phyloP scores from a whole-genome alignment of 2,797 vertebrate genomes.

The Naso thynnoides region DNA sequence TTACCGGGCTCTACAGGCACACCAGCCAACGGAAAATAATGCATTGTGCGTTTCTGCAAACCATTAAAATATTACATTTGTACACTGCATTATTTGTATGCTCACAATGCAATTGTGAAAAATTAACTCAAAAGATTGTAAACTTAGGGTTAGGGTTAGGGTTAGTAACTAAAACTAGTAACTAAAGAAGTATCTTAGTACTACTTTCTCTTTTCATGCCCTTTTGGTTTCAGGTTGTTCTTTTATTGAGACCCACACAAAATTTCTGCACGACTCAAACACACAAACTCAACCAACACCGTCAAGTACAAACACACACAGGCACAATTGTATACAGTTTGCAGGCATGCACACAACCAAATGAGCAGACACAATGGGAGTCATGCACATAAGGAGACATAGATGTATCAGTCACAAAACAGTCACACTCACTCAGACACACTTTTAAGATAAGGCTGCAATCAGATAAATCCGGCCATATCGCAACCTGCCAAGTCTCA shows the following conservation, averaged over 20 bases:
- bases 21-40: no score
- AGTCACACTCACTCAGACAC: constrained; percentile 40
- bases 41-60: no score
- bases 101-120: no score
- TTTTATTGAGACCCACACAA: not conserved
- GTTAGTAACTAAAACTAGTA: no score
- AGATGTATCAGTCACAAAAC: constrained; percentile 26
- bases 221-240: no score
- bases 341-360: not conserved
- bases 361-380: not conserved
- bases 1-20: no score
- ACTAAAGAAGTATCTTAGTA: no score
- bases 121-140: no score
- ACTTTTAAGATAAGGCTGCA: constrained; percentile 67
- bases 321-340: not conserved
- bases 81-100: no score
- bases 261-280: not conserved
- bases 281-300: not conserved
- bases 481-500: constrained; percentile 49
- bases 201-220: no score
- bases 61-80: no score
- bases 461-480: constrained; percentile 59
- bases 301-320: not conserved
- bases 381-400: constrained; percentile 20
- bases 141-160: no score